Evolutionary conservation across 2,888 invertebrate species (phyloP).

Genomic region (Eupsilia transversa): DNA sequence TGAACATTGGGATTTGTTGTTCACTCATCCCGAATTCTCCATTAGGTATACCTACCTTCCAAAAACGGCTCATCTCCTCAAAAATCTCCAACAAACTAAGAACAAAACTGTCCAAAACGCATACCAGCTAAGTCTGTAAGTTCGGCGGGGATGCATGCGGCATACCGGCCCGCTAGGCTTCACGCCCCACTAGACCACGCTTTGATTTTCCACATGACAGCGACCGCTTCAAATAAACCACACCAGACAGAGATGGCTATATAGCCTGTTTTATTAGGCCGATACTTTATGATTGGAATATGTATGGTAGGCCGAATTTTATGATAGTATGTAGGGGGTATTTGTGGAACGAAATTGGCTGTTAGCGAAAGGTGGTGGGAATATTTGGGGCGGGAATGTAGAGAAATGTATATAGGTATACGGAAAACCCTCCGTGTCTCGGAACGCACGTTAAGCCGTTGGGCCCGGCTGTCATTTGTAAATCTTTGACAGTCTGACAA

Average conservation of each 20-base stretch:
- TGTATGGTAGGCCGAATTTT: constrained; percentile 50
- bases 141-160: constrained; percentile 61
- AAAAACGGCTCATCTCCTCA: not conserved
- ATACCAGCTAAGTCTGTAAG: constrained; percentile 61
- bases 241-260: constrained; percentile 60
- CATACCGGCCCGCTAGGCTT: constrained; percentile 64
- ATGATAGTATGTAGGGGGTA: not conserved
- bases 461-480: too few species aligned
- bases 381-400: not conserved
- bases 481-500: too few species aligned
- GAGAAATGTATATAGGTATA: not conserved
- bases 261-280: constrained; percentile 56
- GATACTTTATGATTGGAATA: constrained; percentile 62
- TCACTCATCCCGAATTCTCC: not conserved
- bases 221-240: constrained; percentile 69
- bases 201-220: constrained; percentile 69
- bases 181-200: constrained; percentile 66
- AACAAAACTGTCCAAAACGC: constrained; percentile 55
- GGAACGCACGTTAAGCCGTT: too few species aligned
- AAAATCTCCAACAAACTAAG: not conserved
- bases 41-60: not conserved
- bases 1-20: not conserved
- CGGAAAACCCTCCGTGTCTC: too few species aligned
- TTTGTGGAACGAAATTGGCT: constrained; percentile 39
- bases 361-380: constrained; percentile 14